Evolutionary conservation across 2,797 vertebrate genomes (phyloP).

Genomic region (Danio albolineatus): DNA sequence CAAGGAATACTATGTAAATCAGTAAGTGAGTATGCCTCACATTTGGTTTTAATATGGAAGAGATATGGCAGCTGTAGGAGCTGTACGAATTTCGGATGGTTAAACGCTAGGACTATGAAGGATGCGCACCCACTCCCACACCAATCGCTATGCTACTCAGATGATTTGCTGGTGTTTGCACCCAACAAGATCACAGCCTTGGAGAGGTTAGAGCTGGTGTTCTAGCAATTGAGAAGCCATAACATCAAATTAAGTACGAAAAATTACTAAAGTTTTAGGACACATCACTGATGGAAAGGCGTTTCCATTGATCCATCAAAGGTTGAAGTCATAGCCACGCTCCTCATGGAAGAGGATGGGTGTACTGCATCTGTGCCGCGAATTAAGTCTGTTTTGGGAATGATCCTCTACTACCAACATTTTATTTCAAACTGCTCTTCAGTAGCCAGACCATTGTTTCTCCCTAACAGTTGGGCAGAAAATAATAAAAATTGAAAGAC

Average conservation of each 20-base stretch:
- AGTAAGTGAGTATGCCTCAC: not conserved
- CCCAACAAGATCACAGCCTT: not conserved
- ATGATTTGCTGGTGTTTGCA: not conserved
- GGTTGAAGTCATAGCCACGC: not conserved
- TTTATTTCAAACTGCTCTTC: conserved; percentile 3
- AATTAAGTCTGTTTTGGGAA: not conserved
- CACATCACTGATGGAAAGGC: not conserved
- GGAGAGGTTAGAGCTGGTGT: not conserved
- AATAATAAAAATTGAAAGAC: not conserved
- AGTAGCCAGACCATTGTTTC: not conserved
- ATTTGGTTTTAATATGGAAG: not conserved
- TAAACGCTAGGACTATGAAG: not conserved
- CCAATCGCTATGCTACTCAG: not conserved
- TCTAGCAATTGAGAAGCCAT: not conserved
- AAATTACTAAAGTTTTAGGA: not conserved
- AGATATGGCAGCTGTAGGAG: not conserved
- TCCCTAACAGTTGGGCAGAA: not conserved
- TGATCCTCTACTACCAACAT: not conserved
- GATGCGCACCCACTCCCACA: not conserved
- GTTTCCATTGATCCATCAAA: not conserved
- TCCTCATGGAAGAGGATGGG: not conserved
- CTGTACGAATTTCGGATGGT: not conserved
- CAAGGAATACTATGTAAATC: not conserved
- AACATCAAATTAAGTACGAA: not conserved
- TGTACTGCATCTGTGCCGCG: not conserved